Base-by-base conservation (phyloP, 2,888 invertebrate species). In the Alitta virens region DNA sequence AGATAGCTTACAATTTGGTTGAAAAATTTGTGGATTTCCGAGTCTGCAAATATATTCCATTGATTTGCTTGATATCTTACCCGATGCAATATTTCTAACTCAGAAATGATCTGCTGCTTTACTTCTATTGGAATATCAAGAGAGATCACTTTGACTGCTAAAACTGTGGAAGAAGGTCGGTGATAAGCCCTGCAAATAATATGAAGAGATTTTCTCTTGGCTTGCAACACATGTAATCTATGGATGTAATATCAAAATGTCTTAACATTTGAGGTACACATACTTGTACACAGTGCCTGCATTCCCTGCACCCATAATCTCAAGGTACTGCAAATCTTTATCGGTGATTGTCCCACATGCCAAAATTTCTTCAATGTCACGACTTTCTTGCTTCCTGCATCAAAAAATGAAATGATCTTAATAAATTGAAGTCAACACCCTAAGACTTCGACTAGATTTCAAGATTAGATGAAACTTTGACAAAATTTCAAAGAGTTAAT, bases 21-120 rank as follows among this genome's bases (percentile, higher is more conserved):
- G n/a, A n/a, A n/a, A n/a, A n/a, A n/a, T n/a, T n/a, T n/a, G n/a
- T n/a, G n/a, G n/a, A n/a, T n/a, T n/a, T n/a, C n/a, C n/a, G n/a
- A n/a, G n/a, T n/a, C n/a, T n/a, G n/a, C n/a, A n/a, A n/a, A n/a
- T n/a, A n/a, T n/a, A n/a, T n/a, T n/a, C n/a, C n/a, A n/a, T n/a
- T n/a, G n/a, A n/a, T n/a, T n/a, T n/a, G n/a, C n/a, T n/a, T n/a
- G n/a, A n/a, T n/a, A 2, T 27, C 63, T 21, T 70, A 80, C 80
- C 74, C 75, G 73, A 63, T 78, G 73, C 27, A 82, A 69, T 59
- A 81, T 76, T 60, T 80, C 77, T 62, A 82, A 63, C 66, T 82
- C 82, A 33, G 78, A 74, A 16, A 82, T 72, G 58, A 82, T 82
- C 62, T 78, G 76, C 63, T 74, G 73, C 62, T 80, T 80, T 21